Conservation (phyloP, 2,888 invertebrate genomes). For the Agonum fuliginosum region DNA sequence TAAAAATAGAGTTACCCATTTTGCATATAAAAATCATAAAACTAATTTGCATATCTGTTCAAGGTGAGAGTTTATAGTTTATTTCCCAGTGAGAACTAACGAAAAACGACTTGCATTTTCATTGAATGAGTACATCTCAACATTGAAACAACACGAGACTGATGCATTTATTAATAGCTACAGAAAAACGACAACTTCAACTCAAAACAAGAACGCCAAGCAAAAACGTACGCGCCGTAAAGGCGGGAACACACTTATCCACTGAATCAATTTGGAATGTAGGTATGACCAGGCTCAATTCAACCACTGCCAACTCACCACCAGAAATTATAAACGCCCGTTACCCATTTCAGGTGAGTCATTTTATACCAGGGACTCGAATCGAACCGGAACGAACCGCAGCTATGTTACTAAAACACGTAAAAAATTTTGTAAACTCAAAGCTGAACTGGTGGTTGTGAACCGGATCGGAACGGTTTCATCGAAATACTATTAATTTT, state of each 20-base stretch:
- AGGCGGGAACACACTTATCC: constrained; percentile 30
- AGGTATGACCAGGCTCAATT: neutral
- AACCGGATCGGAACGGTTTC: no score
- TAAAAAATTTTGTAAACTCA: no score
- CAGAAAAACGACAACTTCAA: constrained; percentile 43
- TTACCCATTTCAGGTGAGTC: no score
- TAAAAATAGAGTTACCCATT: neutral
- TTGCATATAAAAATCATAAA: neutral
- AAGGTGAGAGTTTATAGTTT: neutral
- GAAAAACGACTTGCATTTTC: constrained; percentile 25
- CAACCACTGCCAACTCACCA: neutral
- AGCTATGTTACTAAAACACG: no score
- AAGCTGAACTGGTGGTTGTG: no score
- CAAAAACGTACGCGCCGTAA: constrained; percentile 23
- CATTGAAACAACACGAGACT: constrained; percentile 36
- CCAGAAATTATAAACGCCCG: no score
- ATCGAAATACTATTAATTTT: no score
- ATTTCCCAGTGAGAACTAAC: neutral
- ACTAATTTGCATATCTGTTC: constrained; percentile 1
- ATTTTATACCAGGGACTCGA: no score
- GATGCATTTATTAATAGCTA: constrained; percentile 41
- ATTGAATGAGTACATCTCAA: constrained; percentile 28
- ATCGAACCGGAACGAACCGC: no score
- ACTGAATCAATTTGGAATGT: constrained; percentile 8
- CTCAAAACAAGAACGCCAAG: constrained; percentile 19